These are phyloP conservation scores for Myotis pilosus DNA, from an alignment of 2,797 vertebrate genomes.

Conservation along the genomic window DNA sequence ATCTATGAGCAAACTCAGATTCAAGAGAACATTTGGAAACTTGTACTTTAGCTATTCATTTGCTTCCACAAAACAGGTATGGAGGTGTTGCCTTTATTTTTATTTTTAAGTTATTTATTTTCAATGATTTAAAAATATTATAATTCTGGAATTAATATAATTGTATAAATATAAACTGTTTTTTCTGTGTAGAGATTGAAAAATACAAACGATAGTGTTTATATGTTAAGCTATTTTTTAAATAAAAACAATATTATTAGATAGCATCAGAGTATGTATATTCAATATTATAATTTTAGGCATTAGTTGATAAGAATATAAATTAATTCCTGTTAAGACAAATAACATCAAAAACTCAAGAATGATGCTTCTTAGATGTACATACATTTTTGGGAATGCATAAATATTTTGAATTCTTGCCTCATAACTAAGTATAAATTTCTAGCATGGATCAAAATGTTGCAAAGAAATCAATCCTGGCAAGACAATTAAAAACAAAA, in stretches of 20 bases:
- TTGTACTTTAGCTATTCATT: conserved; percentile 57
- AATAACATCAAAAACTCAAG: conserved; percentile 37
- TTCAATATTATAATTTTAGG: conserved; percentile 24
- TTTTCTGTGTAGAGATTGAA: background rate
- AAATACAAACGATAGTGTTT: conserved; percentile 22
- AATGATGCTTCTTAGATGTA: background rate
- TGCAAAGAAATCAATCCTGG: conserved; percentile 49
- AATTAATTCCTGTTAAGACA: conserved; percentile 59
- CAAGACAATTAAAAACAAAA: conserved; percentile 30
- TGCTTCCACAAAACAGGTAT: conserved; percentile 45
- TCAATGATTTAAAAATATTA: conserved; percentile 65
- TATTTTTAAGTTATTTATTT: conserved; percentile 66
- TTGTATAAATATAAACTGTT: conserved; percentile 52
- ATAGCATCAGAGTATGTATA: background rate
- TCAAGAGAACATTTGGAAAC: conserved; percentile 16
- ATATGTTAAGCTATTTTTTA: conserved; percentile 42
- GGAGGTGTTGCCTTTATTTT: conserved; percentile 56
- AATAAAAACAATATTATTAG: background rate
- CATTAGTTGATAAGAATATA: conserved; percentile 10
- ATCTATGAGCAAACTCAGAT: background rate
- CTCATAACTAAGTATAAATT: conserved; percentile 46
- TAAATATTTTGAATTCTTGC: conserved; percentile 65
- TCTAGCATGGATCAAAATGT: conserved; percentile 44
- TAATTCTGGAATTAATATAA: conserved; percentile 69
- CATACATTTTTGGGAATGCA: background rate